These are phyloP conservation scores for Talpa occidentalis DNA, from an alignment of 2,113 vertebrate species.

Conservation along the genomic window DNA sequence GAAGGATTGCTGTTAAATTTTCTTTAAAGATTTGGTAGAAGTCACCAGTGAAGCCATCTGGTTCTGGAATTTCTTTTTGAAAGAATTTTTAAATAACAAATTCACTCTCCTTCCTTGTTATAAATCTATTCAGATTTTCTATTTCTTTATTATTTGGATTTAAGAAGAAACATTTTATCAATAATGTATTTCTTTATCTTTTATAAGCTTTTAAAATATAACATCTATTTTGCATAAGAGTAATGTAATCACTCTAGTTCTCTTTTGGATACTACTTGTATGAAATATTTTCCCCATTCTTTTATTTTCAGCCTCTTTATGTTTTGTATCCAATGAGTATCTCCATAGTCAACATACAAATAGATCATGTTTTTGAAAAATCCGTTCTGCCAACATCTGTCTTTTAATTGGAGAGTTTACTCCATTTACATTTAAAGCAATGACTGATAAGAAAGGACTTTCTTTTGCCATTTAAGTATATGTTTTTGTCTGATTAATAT, in stretches of 20 bases:
- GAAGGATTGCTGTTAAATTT: background rate
- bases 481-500: background rate
- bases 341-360: background rate
- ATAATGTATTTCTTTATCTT: background rate
- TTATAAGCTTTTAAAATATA: background rate
- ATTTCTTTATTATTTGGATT: background rate
- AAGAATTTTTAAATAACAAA: background rate
- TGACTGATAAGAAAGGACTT: background rate
- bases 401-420: too few relatives aligned
- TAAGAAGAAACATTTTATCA: background rate
- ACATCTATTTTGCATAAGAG: slow-evolving; percentile 1
- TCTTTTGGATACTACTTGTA: too few relatives aligned
- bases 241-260: background rate
- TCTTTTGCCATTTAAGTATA: background rate
- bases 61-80: background rate
- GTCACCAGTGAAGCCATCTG: background rate
- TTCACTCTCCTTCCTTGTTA: background rate
- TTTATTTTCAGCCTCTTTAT: background rate
- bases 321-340: background rate
- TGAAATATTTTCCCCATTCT: too few relatives aligned
- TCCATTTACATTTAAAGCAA: background rate
- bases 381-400: background rate
- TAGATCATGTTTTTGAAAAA: background rate
- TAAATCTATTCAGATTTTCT: background rate
- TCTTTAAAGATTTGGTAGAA: slow-evolving; percentile 4